Conservation (phyloP, 92 coral and sea anemone genomes). For the Paragorgia papillata region DNA sequence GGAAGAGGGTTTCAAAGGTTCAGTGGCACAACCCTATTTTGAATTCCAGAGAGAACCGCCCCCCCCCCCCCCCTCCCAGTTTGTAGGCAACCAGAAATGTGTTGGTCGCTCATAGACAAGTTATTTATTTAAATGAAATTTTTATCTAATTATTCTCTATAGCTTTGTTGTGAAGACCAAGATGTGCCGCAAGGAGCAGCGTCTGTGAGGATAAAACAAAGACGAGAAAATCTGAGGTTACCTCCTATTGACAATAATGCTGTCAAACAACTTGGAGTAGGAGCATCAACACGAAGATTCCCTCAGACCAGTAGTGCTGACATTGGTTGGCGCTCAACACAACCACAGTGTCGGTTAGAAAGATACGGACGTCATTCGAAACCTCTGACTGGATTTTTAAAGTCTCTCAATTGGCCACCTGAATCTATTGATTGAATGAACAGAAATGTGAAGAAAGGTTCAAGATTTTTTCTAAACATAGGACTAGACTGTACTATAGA, state of each 20-base stretch:
- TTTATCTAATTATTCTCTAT: no score
- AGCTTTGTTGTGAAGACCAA: slow-evolving; percentile 89
- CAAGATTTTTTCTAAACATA: neutral
- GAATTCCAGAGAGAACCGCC: no score
- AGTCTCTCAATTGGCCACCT: slow-evolving; percentile 97
- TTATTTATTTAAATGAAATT: no score
- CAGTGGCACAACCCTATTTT: no score
- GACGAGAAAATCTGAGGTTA: slow-evolving; percentile 90
- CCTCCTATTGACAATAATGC: slow-evolving; percentile 95
- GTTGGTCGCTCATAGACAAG: no score
- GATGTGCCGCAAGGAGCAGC: slow-evolving; percentile 85
- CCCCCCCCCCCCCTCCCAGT: no score
- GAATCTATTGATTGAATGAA: slow-evolving; percentile 75
- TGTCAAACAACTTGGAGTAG: slow-evolving; percentile 85
- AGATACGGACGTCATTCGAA: slow-evolving; percentile 92
- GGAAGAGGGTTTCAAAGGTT: no score
- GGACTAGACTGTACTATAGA: no score
- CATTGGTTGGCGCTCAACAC: slow-evolving; percentile 97
- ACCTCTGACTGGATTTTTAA: slow-evolving; percentile 72
- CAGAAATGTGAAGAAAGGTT: neutral
- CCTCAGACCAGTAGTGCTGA: slow-evolving; percentile 80
- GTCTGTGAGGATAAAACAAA: slow-evolving; percentile 87
- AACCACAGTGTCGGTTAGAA: slow-evolving; percentile 80
- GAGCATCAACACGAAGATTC: slow-evolving; percentile 78
- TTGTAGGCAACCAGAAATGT: no score